Evolutionary conservation across 2,113 vertebrate species (phyloP).

Genomic region (Oxygymnocypris stewartii): DNA sequence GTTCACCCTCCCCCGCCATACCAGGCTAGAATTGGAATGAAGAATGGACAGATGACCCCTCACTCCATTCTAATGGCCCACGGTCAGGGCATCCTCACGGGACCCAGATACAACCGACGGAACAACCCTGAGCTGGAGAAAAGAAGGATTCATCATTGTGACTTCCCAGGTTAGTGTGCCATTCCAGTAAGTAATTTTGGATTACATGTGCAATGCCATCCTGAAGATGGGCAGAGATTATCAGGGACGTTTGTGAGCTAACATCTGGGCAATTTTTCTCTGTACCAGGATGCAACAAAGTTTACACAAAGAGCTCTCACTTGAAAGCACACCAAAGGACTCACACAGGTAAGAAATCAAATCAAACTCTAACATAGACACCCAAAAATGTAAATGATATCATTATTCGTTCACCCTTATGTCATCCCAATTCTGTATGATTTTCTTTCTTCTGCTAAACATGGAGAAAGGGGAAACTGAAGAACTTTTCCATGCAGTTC

Average conservation of each 20-base stretch:
- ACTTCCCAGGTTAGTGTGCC: conserved; percentile 78
- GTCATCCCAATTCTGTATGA: not conserved
- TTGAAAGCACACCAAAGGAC: conserved; percentile 93
- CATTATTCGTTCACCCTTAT: not conserved
- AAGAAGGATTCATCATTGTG: conserved; percentile 88
- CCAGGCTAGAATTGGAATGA: conserved; percentile 75
- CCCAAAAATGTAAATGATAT: not conserved
- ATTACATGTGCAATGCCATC: not conserved
- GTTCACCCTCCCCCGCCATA: conserved; percentile 77
- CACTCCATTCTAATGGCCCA: conserved; percentile 77
- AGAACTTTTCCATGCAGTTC: not conserved
- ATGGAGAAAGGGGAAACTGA: not conserved
- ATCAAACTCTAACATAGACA: not conserved
- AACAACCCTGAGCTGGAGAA: conserved; percentile 94
- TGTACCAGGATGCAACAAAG: conserved; percentile 84
- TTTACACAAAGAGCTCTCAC: conserved; percentile 95
- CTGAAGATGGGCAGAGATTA: not conserved
- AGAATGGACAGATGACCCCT: conserved; percentile 70
- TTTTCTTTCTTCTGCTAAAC: not conserved
- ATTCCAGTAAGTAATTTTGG: not conserved
- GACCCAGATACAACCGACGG: conserved; percentile 85
- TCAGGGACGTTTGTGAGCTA: not conserved
- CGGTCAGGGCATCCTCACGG: conserved; percentile 78
- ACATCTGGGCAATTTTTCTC: conserved; percentile 26
- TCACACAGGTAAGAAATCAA: conserved; percentile 82